Base-by-base conservation (phyloP, 2,113 vertebrate genomes). In the Centropus unirufus region DNA sequence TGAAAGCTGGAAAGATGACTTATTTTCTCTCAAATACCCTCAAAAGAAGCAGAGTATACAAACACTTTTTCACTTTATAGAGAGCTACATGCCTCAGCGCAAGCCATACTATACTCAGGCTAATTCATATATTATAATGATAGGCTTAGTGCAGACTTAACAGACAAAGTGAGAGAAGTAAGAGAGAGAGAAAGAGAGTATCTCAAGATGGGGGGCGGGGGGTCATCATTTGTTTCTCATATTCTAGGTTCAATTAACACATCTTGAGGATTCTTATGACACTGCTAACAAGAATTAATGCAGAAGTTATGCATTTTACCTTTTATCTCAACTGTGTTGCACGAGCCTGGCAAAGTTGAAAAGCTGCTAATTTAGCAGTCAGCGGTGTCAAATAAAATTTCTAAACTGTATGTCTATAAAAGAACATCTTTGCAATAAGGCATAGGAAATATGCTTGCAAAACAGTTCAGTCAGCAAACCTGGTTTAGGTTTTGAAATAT, bases 281-380 rank as follows among this genome's bases (percentile, higher is more conserved):
- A 82, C 63, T 88, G 69, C 42, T 90, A 95, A 92, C 76, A 93
- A 96, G 96, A 86, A 96, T 94, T 96, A 95, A 96, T 86, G 40
- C 58, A 88, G 89, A 96, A 97, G 81, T 87, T 91, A 88, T 61
- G 51, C 36, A n/a, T 89, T 59, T 84, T 97, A 92, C 86, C 93
- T 97, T 97, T 97, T 94, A 97, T 97, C 94, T 96, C 89, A 73
- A 76, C 94, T 94, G 84, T 89, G 66, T 95, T 97, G 89, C 95
- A 96, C 1, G 29, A 97, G 90, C 95, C 95, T 97, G 95, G 77
- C 91, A 96, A 98, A 97, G 96, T 97, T 96, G 97, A 98, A 98
- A 98, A 97, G 95, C 98, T 97, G 97, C 97, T 98, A 98, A 97
- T 98, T 98, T 98, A 98, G 96, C 97, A 98, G 97, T 98, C 97